Percentiles rank a stretch among this genome's conserved stretches.
These are phyloP conservation scores for Limonius californicus DNA, from an alignment of 1,140 invertebrate species.

Conservation along the genomic window DNA sequence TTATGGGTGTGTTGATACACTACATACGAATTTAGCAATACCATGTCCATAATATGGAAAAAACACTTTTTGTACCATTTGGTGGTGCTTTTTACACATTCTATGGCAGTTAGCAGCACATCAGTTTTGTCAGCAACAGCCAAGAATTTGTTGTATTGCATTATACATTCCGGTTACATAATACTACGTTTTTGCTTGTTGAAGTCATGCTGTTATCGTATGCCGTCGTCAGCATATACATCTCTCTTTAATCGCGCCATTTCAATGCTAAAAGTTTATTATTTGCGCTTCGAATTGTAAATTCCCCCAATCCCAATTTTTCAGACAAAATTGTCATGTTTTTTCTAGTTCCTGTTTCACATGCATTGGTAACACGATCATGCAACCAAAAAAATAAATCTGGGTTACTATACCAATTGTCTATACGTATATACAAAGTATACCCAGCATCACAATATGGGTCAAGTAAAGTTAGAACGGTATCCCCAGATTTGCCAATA, in stretches of 20 bases:
- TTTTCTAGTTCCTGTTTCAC: too few species aligned
- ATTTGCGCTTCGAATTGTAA: not conserved
- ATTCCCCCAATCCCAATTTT: not conserved
- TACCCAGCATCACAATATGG: too few species aligned
- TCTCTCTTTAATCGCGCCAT: not conserved
- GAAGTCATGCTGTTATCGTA: not conserved
- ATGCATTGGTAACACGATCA: too few species aligned
- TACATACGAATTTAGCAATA: not conserved
- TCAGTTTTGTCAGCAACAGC: not conserved
- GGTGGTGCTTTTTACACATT: not conserved
- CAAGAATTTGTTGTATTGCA: not conserved
- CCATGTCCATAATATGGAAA: slow-evolving; percentile 8
- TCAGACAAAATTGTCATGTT: not conserved
- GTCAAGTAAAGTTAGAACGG: too few species aligned
- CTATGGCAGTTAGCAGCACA: not conserved
- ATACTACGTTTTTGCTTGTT: not conserved
- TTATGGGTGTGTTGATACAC: not conserved
- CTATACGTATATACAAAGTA: too few species aligned
- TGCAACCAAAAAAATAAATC: too few species aligned
- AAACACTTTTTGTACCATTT: slow-evolving; percentile 10
- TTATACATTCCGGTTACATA: not conserved
- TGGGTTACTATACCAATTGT: too few species aligned
- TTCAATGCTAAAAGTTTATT: not conserved
- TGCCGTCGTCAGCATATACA: not conserved
- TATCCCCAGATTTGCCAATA: too few species aligned